Evolutionary conservation across 2,888 invertebrate species (phyloP).

Genomic region (Chalcosyrphus nemorum): DNA sequence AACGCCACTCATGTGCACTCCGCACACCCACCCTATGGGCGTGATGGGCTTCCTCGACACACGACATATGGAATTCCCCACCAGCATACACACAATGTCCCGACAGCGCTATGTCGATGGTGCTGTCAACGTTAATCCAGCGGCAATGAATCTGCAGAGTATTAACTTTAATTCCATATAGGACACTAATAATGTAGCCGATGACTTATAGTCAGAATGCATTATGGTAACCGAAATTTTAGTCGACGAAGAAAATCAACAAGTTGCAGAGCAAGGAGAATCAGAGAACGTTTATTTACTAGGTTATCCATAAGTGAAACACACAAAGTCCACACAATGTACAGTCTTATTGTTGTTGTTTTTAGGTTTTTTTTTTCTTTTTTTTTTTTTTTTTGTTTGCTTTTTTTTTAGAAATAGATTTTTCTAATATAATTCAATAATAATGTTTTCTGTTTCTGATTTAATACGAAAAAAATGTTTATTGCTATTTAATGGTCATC

Average conservation of each 20-base stretch:
- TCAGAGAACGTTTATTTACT: constrained; percentile 54
- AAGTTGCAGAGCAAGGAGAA: constrained; percentile 16
- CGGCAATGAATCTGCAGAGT: constrained; percentile 88
- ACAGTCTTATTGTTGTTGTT: constrained; percentile 65
- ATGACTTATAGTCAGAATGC: constrained; percentile 36
- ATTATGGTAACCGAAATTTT: constrained; percentile 8
- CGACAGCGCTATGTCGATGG: constrained; percentile 82
- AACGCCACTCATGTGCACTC: constrained; percentile 85
- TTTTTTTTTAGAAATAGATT: constrained; percentile 7
- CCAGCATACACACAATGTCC: constrained; percentile 85
- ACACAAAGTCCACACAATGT: constrained; percentile 71
- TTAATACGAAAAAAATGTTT: constrained; percentile 1
- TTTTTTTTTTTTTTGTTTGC: neutral
- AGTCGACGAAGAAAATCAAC: constrained; percentile 49
- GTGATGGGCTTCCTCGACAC: constrained; percentile 88
- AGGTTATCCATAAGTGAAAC: constrained; percentile 53
- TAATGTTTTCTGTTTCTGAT: neutral
- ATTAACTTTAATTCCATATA: constrained; percentile 91
- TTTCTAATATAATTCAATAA: constrained; percentile 6
- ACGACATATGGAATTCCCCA: constrained; percentile 87
- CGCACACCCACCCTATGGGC: constrained; percentile 85
- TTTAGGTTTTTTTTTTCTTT: too few species aligned
- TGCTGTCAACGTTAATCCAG: constrained; percentile 83
- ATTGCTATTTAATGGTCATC: constrained; percentile 26
- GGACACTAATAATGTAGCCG: constrained; percentile 79